A percentile compares a stretch with the other conserved stretches of the same genome.
Evolutionary conservation across 2,113 vertebrate genomes (phyloP).

Genomic region (Anser brachyrhynchus): DNA sequence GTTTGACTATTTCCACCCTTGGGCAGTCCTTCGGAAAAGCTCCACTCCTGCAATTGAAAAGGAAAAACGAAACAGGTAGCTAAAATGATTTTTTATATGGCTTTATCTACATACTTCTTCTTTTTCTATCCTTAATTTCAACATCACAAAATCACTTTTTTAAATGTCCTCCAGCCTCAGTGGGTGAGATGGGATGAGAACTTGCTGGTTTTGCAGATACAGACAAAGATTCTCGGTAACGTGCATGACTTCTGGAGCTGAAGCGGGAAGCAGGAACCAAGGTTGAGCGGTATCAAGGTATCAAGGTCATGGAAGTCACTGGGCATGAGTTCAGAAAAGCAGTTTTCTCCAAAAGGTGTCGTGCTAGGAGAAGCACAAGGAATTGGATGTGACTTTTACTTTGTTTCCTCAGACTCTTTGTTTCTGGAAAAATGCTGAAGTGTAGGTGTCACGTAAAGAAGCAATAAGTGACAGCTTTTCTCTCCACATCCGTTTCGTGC

Average conservation of each 20-base stretch:
- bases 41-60: neutral
- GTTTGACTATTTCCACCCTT: neutral
- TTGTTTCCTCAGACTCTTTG: neutral
- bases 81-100: neutral
- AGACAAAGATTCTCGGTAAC: neutral
- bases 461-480: constrained; percentile 11
- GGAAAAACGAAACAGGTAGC: neutral
- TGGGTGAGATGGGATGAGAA: neutral
- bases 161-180: neutral
- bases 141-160: neutral
- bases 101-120: neutral
- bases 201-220: constrained; percentile 16
- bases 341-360: constrained; percentile 28
- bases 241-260: neutral
- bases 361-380: constrained; percentile 13
- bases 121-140: neutral
- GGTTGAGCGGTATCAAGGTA: neutral
- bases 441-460: neutral
- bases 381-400: neutral
- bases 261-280: neutral
- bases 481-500: neutral
- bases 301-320: constrained; percentile 35
- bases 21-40: neutral
- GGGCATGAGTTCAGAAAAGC: neutral
- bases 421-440: constrained; percentile 19